phyloP scores from a whole-genome alignment of 2,113 vertebrate species.

The Sylvilagus bachmani region DNA sequence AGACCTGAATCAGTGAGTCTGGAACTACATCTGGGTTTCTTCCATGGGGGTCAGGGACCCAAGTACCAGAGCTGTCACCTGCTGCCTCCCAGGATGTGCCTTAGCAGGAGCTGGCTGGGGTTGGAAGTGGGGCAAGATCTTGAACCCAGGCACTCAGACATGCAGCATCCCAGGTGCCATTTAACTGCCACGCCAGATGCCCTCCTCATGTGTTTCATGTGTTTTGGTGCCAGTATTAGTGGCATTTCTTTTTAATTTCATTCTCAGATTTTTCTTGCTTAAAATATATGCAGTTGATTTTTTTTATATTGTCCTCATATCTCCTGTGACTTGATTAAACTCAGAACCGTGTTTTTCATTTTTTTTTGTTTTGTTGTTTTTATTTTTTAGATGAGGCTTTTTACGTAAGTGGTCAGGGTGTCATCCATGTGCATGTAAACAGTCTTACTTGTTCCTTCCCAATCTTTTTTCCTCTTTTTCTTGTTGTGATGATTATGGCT shows the following conservation, averaged over 20 bases:
- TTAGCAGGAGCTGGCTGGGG: too few species aligned
- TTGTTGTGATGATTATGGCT: background rate
- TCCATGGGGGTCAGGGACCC: too few species aligned
- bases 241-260: constrained; percentile 2
- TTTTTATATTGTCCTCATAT: background rate
- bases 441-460: background rate
- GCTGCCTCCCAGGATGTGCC: too few species aligned
- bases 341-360: background rate
- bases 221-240: background rate
- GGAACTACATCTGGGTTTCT: too few species aligned
- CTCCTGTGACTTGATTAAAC: background rate
- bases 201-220: background rate
- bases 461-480: background rate
- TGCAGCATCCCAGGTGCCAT: too few species aligned
- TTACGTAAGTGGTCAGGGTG: background rate
- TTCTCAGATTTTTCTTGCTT: background rate
- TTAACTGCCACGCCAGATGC: too few species aligned
- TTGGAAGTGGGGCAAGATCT: too few species aligned
- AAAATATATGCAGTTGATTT: background rate
- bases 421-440: background rate
- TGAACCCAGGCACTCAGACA: too few species aligned
- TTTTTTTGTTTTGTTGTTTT: background rate
- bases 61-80: too few species aligned
- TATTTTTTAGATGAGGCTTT: background rate
- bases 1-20: too few species aligned